Conservation (phyloP, 2,113 vertebrate genomes). For the Vulpes ferrilata region DNA sequence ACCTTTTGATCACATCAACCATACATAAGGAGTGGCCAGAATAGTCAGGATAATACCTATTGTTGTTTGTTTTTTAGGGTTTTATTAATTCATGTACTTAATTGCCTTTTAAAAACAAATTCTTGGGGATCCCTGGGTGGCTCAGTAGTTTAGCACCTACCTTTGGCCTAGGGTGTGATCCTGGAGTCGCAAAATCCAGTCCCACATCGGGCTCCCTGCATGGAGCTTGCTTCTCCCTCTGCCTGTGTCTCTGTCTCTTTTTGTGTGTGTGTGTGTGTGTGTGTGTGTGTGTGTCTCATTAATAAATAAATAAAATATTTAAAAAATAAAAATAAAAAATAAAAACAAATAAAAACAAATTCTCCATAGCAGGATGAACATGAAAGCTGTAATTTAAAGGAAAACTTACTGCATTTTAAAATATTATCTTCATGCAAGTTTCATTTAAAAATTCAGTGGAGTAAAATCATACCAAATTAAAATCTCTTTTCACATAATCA, state of each 20-base stretch:
- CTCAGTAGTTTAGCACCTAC: too few relatives aligned
- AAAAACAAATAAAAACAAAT: neutral
- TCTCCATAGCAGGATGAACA: neutral
- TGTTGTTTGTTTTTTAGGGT: neutral
- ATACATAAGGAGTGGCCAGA: too few relatives aligned
- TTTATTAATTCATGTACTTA: neutral
- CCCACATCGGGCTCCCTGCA: too few relatives aligned
- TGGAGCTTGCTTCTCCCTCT: too few relatives aligned
- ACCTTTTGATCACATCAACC: neutral
- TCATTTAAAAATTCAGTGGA: slow-evolving; percentile 5
- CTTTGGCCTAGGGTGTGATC: too few relatives aligned
- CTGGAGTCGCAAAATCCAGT: too few relatives aligned
- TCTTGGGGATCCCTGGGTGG: neutral
- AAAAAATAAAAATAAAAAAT: too few relatives aligned
- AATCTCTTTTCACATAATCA: neutral
- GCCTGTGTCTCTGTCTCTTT: too few relatives aligned
- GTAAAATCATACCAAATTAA: neutral
- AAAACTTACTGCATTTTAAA: neutral
- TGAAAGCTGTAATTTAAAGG: neutral
- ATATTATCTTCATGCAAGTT: neutral
- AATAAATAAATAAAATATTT: too few relatives aligned
- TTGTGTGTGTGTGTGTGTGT: too few relatives aligned
- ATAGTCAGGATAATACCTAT: neutral
- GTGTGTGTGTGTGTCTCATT: too few relatives aligned
- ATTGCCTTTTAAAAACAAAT: neutral